phyloP scores from a whole-genome alignment of 1,140 invertebrate genomes.

The Drosophila sp. region DNA sequence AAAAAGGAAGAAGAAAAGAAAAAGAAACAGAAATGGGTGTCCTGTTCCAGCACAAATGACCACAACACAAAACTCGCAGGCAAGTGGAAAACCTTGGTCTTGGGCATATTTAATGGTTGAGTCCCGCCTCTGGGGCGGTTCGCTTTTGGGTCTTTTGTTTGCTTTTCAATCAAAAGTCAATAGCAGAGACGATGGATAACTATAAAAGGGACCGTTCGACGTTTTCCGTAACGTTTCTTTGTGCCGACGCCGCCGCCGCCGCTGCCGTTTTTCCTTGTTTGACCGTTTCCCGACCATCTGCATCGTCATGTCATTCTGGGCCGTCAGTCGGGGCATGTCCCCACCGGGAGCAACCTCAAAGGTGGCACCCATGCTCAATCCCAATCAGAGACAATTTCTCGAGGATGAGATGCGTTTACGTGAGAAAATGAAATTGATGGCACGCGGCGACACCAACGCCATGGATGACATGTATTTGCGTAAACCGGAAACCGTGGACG shows the following conservation, averaged over 20 bases:
- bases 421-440: constrained; percentile 72
- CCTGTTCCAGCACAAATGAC: constrained; percentile 49
- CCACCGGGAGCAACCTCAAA: constrained; percentile 56
- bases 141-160: constrained; percentile 57
- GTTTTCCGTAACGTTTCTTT: constrained; percentile 5
- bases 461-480: constrained; percentile 71
- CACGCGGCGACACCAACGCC: constrained; percentile 39
- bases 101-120: constrained; percentile 67
- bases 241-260: background rate
- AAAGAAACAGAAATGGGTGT: constrained; percentile 28
- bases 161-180: constrained; percentile 80
- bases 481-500: constrained; percentile 70
- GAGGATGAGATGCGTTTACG: constrained; percentile 79
- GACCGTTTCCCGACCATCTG: constrained; percentile 1
- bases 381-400: constrained; percentile 79
- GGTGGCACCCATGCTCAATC: constrained; percentile 77
- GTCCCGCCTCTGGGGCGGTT: constrained; percentile 51
- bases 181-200: constrained; percentile 53
- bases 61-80: constrained; percentile 55
- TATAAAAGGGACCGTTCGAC: constrained; percentile 40
- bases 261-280: background rate
- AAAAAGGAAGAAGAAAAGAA: constrained; percentile 7
- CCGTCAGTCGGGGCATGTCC: constrained; percentile 66
- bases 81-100: constrained; percentile 19
- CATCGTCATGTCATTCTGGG: constrained; percentile 73